Conservation (phyloP, 2,113 vertebrate genomes). For the Siphamia tubifer region DNA sequence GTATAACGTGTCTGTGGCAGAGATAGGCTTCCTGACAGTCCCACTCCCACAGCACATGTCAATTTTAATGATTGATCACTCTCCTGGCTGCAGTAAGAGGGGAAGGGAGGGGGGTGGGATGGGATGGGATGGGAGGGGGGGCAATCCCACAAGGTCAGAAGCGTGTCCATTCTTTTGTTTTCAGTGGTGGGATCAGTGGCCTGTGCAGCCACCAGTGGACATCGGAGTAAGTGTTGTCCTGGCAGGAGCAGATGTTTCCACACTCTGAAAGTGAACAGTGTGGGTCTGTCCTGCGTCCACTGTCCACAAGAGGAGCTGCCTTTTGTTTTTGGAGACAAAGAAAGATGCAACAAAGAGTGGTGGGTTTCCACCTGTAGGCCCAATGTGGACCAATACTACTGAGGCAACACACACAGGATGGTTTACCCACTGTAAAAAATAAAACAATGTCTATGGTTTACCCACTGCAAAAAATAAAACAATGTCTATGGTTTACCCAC, state of each 20-base stretch:
- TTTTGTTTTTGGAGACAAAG: slow-evolving; percentile 37
- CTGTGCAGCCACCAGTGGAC: slow-evolving; percentile 41
- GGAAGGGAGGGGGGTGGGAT: background rate
- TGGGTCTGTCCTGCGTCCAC: slow-evolving; percentile 36
- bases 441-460: no score
- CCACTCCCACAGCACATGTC: slow-evolving; percentile 49
- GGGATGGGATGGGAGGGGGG: slow-evolving; percentile 46
- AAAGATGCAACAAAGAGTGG: slow-evolving; percentile 14
- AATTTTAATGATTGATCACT: slow-evolving; percentile 71
- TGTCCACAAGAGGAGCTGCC: slow-evolving; percentile 34
- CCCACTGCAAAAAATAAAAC: no score
- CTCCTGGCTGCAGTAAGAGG: slow-evolving; percentile 35
- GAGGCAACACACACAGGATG: no score
- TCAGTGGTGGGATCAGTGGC: slow-evolving; percentile 59
- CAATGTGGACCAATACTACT: slow-evolving; percentile 8
- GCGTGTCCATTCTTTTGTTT: slow-evolving; percentile 70
- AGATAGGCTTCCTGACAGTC: slow-evolving; percentile 56
- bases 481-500: no score
- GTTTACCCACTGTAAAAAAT: no score
- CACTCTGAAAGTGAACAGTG: slow-evolving; percentile 58
- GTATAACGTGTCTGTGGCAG: slow-evolving; percentile 33
- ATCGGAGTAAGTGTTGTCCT: slow-evolving; percentile 42
- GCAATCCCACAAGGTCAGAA: slow-evolving; percentile 69
- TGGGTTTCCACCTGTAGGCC: slow-evolving; percentile 22
- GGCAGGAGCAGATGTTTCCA: slow-evolving; percentile 66